These are phyloP conservation scores for Ips typographus DNA, from an alignment of 1,140 invertebrate genomes.

Conservation along the genomic window DNA sequence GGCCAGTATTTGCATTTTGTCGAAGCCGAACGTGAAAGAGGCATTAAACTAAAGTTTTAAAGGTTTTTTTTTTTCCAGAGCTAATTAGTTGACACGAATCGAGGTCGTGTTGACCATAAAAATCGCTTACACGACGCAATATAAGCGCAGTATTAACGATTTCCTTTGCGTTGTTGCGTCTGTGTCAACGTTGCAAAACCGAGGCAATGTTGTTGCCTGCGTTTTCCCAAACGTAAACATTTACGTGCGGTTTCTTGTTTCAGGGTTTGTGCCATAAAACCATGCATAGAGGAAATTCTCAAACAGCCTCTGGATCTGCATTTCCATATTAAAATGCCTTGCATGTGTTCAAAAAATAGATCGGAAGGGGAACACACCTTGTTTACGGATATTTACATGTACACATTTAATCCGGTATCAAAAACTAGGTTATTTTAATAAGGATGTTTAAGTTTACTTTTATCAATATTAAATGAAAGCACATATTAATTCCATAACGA, in stretches of 20 bases:
- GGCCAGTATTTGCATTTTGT: background rate
- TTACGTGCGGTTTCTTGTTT: conserved; percentile 2
- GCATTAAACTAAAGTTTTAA: background rate
- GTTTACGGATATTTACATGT: too few relatives aligned
- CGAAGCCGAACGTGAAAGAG: background rate
- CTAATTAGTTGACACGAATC: background rate
- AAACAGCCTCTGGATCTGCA: too few relatives aligned
- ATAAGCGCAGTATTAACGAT: conserved; percentile 11
- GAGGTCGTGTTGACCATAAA: background rate
- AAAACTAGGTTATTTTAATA: too few relatives aligned
- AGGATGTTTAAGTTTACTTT: too few relatives aligned
- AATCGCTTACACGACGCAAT: background rate
- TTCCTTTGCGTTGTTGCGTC: conserved; percentile 8
- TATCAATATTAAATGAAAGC: too few relatives aligned
- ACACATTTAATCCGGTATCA: too few relatives aligned
- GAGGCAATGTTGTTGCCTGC: background rate
- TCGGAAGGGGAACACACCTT: too few relatives aligned
- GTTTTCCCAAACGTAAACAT: conserved; percentile 6
- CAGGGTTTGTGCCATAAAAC: background rate
- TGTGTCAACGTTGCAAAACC: conserved; percentile 9
- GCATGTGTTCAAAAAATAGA: too few relatives aligned
- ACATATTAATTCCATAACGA: too few relatives aligned
- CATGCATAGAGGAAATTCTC: too few relatives aligned
- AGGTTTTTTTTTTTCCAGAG: background rate
- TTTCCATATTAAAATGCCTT: too few relatives aligned